Conservation (phyloP, 2,888 invertebrate species). For the Drosophila mettleri region DNA sequence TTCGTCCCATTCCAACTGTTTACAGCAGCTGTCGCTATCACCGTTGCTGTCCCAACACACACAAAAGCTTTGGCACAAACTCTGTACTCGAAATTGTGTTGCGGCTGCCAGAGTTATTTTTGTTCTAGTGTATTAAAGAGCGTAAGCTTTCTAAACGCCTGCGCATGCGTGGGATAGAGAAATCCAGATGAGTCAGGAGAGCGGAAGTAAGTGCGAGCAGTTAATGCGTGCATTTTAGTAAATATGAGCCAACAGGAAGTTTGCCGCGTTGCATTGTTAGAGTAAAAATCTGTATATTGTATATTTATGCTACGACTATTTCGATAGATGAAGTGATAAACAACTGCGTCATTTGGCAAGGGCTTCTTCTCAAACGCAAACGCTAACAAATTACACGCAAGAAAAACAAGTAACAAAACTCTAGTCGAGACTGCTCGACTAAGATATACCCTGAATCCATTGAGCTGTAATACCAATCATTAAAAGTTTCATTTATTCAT, state of each 20-base stretch:
- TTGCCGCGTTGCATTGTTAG: conserved; percentile 51
- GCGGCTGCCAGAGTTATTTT: conserved; percentile 56
- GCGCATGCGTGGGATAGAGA: conserved; percentile 39
- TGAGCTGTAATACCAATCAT: too few relatives aligned
- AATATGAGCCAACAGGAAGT: conserved; percentile 50
- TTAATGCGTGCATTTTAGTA: conserved; percentile 43
- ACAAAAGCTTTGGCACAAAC: conserved; percentile 39
- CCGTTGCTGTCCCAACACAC: conserved; percentile 22
- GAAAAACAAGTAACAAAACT: too few relatives aligned
- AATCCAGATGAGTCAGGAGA: background rate
- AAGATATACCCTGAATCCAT: too few relatives aligned
- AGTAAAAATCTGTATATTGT: conserved; percentile 21
- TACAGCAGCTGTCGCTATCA: conserved; percentile 67
- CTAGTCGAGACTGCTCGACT: too few relatives aligned
- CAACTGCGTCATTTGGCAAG: conserved; percentile 42
- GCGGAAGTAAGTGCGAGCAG: conserved; percentile 1
- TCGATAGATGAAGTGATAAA: background rate
- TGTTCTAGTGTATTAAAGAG: conserved; percentile 21
- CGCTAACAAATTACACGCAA: conserved; percentile 26
- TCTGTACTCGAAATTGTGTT: conserved; percentile 69
- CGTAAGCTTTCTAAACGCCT: conserved; percentile 33
- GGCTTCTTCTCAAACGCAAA: conserved; percentile 37
- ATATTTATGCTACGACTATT: conserved; percentile 35
- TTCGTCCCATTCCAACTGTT: conserved; percentile 39
- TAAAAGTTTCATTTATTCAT: too few relatives aligned